These are phyloP conservation scores for Cyprinodon diabolis DNA, from an alignment of 2,797 vertebrate genomes.

Conservation along the genomic window DNA sequence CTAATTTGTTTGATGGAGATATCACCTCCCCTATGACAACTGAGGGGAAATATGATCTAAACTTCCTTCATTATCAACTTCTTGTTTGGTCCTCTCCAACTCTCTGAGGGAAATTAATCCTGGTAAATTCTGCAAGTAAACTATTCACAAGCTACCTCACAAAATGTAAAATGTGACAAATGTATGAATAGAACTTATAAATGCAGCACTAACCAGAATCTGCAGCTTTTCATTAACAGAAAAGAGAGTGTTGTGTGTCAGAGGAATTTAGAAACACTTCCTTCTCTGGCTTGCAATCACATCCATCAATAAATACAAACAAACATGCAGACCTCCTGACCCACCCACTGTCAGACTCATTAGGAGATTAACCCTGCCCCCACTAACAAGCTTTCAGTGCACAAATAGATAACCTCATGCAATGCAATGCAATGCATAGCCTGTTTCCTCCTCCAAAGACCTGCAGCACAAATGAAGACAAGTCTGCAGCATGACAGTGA, in stretches of 20 bases:
- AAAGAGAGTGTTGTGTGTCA: constrained; percentile 40
- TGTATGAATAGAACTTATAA: background rate
- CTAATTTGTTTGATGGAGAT: background rate
- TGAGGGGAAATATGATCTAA: background rate
- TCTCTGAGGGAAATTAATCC: background rate
- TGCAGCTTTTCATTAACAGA: constrained; percentile 48
- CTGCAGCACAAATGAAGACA: constrained; percentile 68
- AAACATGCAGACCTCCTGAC: constrained; percentile 55
- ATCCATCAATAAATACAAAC: constrained; percentile 69
- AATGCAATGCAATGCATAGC: constrained; percentile 20
- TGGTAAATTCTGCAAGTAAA: background rate
- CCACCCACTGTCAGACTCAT: constrained; percentile 38
- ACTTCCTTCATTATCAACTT: constrained; percentile 2
- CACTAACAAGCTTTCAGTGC: constrained; percentile 12
- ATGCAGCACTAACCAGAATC: constrained; percentile 4
- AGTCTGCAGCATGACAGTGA: constrained; percentile 67
- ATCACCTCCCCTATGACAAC: background rate
- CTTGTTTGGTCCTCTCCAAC: background rate
- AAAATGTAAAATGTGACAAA: background rate
- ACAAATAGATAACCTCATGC: constrained; percentile 16
- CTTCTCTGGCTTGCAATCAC: constrained; percentile 58
- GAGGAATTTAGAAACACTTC: constrained; percentile 52
- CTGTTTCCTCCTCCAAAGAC: constrained; percentile 50
- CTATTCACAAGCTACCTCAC: background rate
- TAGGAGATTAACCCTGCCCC: constrained; percentile 48